Percentiles rank a stretch among this genome's conserved stretches.
Conservation (phyloP, 2,797 vertebrate genomes). For the Lithobates pipiens region DNA sequence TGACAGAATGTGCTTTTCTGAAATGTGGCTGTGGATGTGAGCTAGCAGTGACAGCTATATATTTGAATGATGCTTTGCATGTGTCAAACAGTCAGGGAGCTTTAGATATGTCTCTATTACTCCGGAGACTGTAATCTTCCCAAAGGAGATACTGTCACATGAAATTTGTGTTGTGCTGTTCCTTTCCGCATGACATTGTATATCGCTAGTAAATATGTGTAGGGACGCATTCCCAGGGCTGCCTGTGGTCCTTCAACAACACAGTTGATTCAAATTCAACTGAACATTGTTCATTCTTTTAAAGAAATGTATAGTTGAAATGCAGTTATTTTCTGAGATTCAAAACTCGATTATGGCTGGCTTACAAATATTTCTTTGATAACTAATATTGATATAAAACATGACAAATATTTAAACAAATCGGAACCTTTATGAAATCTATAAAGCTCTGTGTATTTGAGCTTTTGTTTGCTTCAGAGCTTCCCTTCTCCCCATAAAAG, state of each 20-base stretch:
- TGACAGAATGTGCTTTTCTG: constrained; percentile 22
- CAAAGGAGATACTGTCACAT: constrained; percentile 52
- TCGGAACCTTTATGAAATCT: background rate
- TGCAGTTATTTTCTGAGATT: background rate
- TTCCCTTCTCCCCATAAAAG: background rate
- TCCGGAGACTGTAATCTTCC: constrained; percentile 53
- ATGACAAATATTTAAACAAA: background rate
- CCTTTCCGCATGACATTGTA: constrained; percentile 49
- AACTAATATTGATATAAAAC: background rate
- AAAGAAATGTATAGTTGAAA: constrained; percentile 7
- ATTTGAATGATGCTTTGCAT: constrained; percentile 53
- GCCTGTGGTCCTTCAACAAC: constrained; percentile 43
- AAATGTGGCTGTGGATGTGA: constrained; percentile 26
- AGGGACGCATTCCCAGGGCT: constrained; percentile 40
- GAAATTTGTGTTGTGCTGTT: constrained; percentile 50
- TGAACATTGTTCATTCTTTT: constrained; percentile 32
- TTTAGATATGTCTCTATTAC: constrained; percentile 51
- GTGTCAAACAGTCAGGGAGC: constrained; percentile 55
- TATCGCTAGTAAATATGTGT: constrained; percentile 40
- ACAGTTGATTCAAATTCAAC: constrained; percentile 38
- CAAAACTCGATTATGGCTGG: background rate
- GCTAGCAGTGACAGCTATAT: constrained; percentile 42
- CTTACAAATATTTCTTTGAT: background rate
- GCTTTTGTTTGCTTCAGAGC: background rate
- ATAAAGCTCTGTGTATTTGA: background rate